phyloP scores from a whole-genome alignment of 1,140 invertebrate species.

The Oscheius sp. region DNA sequence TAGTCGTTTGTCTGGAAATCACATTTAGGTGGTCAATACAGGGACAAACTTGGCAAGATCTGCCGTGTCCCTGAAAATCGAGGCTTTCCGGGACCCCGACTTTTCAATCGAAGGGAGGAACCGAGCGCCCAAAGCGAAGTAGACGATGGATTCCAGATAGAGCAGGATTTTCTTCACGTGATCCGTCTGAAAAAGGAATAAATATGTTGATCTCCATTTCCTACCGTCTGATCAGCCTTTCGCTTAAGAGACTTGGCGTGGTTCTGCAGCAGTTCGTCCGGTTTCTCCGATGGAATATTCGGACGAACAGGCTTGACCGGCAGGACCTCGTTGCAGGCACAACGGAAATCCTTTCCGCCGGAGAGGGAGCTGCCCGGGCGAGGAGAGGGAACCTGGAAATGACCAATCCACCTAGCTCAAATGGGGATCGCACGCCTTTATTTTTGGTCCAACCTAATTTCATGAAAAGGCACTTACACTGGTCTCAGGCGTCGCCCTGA shows the following conservation, averaged over 20 bases:
- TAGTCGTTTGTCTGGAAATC: not conserved
- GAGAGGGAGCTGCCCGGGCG: not conserved
- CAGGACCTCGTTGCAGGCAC: not conserved
- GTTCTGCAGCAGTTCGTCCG: not conserved
- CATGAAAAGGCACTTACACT: too few species aligned
- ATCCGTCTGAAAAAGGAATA: not conserved
- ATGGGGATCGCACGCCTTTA: too few species aligned
- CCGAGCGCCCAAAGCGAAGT: not conserved
- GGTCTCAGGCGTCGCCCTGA: too few species aligned
- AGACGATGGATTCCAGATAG: not conserved
- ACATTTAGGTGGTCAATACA: too few species aligned
- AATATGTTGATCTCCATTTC: not conserved
- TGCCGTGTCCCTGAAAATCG: not conserved
- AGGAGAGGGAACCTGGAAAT: not conserved
- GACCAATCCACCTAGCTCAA: too few species aligned
- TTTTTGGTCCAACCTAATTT: too few species aligned
- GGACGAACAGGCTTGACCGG: not conserved
- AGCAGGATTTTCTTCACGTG: not conserved
- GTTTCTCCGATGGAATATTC: too few species aligned
- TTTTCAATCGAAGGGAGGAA: not conserved
- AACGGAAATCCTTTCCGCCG: not conserved
- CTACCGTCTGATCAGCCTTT: not conserved
- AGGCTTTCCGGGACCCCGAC: not conserved
- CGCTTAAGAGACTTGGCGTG: not conserved
- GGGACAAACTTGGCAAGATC: not conserved